Base-by-base conservation (phyloP, 2,113 vertebrate species). In the Dromas ardeola region DNA sequence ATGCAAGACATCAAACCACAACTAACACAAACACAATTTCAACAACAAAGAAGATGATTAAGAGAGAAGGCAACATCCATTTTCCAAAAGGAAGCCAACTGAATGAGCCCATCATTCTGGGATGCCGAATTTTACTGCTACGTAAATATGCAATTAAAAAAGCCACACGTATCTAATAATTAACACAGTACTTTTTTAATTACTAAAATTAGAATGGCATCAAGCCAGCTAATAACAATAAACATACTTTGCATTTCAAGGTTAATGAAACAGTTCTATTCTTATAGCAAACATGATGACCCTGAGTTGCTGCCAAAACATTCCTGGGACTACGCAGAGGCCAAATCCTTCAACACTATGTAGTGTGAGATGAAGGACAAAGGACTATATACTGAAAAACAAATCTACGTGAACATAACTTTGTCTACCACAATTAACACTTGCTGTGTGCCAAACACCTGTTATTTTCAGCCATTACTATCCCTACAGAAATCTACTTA, bases 201-300 rank as follows among this genome's bases (percentile, higher is more conserved):
- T 81, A 38, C 61, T 87, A 65, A 77, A 95, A 85, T 0, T 58
- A 22, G 53, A 91, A 95, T 49, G 30, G 17, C 77, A 55, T 92
- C 62, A 91, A 87, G 71, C 22, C 81, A 88, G 58, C 53, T 90
- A 91, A 66, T 15, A 91, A 69, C 29, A 91, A 93, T 56, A 90
- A 82, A 82, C 40, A 63, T n/a, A 69, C 22, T 88, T 61, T 69
- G 36, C 66, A 58, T 76, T 86, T 94, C 91, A 96, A 93, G 66
- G 87, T 82, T 96, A 95, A 93, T 76, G 22, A 77, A 90, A 73
- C 74, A 81, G 86, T 86, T 92, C 90, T 93, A 86, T 59, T 94
- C 78, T 96, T 82, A 70, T 3, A 90, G 74, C 66, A 89, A 96
- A 91, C 71, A 49, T 23, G 71, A 79, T 27, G 49, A 76, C 1